These are phyloP conservation scores for Bettongia penicillata DNA, from an alignment of 2,113 vertebrate species.

Conservation along the genomic window DNA sequence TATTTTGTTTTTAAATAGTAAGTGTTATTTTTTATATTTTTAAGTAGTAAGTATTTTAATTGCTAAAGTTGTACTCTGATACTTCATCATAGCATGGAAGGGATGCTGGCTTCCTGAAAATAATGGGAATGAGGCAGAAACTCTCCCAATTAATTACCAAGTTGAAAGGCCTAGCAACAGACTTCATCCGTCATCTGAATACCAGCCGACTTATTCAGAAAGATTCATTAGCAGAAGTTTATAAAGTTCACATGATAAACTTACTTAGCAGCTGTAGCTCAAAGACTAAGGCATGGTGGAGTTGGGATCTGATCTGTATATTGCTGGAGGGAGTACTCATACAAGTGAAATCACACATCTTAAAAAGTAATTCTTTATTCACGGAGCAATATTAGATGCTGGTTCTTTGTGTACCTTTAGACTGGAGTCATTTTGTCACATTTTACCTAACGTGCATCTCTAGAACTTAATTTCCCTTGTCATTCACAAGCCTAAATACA, in stretches of 20 bases:
- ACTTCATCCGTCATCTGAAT: background rate
- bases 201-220: background rate
- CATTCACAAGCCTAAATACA: conserved; percentile 43
- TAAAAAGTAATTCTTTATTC: background rate
- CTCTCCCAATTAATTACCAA: background rate
- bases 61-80: background rate
- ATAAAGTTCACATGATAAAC: background rate
- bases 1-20: background rate
- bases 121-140: background rate
- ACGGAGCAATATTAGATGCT: background rate
- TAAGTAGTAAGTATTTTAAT: background rate
- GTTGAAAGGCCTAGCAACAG: background rate
- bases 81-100: background rate
- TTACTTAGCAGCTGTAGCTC: background rate
- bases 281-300: background rate
- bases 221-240: background rate
- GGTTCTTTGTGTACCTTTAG: background rate
- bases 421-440: conserved; percentile 15
- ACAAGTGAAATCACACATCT: background rate
- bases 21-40: background rate
- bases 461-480: conserved; percentile 18
- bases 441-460: background rate
- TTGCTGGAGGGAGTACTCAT: background rate
- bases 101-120: background rate
- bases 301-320: background rate